Conservation (phyloP, 64 coral and sea anemone species). For the Stichodactyla helianthus region DNA sequence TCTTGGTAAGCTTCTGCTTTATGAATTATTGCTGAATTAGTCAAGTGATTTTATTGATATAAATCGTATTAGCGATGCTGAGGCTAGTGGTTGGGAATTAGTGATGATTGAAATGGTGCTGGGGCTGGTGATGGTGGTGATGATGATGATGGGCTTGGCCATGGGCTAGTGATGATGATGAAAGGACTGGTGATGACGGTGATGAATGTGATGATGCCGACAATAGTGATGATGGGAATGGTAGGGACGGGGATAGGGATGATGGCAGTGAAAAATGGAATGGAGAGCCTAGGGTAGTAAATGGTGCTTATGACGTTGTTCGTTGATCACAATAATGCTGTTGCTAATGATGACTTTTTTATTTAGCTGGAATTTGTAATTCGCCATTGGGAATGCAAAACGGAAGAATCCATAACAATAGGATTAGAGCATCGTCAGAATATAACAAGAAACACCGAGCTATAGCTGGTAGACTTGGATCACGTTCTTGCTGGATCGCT, state of each 20-base stretch:
- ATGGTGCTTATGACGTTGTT: neutral
- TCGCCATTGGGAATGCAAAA: constrained; percentile 34
- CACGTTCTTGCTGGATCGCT: constrained; percentile 33
- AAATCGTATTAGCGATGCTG: too few species aligned
- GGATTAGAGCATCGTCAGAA: constrained; percentile 36
- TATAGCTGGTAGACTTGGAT: constrained; percentile 16
- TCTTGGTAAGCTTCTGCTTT: neutral
- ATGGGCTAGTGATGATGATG: too few species aligned
- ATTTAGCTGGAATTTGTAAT: constrained; percentile 47
- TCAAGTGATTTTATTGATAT: neutral
- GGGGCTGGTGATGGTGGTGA: too few species aligned
- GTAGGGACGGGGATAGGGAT: too few species aligned
- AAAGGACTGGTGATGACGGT: too few species aligned
- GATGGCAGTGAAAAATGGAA: too few species aligned
- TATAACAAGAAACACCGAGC: constrained; percentile 39
- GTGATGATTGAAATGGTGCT: too few species aligned
- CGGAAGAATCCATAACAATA: constrained; percentile 24
- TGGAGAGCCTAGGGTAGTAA: too few species aligned
- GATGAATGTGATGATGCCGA: too few species aligned
- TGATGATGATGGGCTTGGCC: too few species aligned
- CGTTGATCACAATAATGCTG: neutral
- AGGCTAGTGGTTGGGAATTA: too few species aligned
- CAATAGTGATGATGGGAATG: too few species aligned
- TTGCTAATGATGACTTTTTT: neutral
- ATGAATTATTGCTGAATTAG: neutral